These are phyloP conservation scores for Phrynocephalus versicolor DNA, from an alignment of 2,113 vertebrate genomes.

Conservation along the genomic window DNA sequence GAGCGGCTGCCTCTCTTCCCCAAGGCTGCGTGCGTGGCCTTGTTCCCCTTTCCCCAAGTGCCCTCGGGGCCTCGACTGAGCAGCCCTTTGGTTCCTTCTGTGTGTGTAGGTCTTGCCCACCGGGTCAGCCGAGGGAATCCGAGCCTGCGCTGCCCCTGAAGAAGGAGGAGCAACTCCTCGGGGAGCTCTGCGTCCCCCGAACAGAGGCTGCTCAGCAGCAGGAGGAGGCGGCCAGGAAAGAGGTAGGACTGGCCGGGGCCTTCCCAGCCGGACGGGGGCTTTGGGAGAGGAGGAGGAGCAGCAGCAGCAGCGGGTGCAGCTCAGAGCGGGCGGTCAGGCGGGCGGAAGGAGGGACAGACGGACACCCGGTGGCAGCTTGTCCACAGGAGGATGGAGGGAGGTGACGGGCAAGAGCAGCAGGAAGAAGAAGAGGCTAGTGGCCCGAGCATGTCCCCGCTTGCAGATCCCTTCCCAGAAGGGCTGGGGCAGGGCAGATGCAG, in stretches of 20 bases:
- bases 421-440: background rate
- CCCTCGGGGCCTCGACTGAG: background rate
- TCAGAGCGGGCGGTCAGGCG: too few relatives aligned
- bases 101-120: conserved; percentile 19
- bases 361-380: background rate
- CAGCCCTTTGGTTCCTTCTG: background rate
- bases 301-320: too few relatives aligned
- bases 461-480: background rate
- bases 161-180: conserved; percentile 37
- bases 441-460: background rate
- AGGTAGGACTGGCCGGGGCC: conserved; percentile 35
- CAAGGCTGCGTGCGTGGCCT: background rate
- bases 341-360: too few relatives aligned
- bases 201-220: conserved; percentile 51
- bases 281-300: too few relatives aligned
- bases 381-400: background rate
- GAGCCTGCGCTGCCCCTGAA: conserved; percentile 20
- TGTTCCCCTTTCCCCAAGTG: background rate
- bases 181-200: conserved; percentile 27
- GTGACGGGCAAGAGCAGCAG: background rate
- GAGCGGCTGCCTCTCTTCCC: background rate
- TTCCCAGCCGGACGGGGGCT: too few relatives aligned
- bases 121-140: background rate
- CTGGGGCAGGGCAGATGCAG: background rate
- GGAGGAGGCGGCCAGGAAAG: conserved; percentile 50